Base-by-base conservation (phyloP, 1,140 invertebrate species). In the Drosophila asahinai region DNA sequence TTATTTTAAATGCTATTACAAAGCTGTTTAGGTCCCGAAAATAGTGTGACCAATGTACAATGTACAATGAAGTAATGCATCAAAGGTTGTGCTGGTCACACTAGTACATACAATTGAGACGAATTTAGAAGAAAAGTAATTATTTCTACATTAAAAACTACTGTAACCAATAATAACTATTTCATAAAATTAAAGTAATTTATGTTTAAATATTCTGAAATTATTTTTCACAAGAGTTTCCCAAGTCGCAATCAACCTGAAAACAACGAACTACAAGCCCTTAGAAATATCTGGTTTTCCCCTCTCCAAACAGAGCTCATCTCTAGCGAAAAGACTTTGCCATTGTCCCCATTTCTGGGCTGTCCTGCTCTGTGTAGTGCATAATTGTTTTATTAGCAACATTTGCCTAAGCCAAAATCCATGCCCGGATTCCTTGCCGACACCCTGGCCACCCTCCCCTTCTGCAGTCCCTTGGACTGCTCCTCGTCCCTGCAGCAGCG, bases 361-460 rank as follows among this genome's bases (percentile, higher is more conserved):
- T 81, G 62, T 63, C 62, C 47, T 59, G 62, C 33, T 57, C 59
- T 77, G 36, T 87, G 77, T 74, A 80, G 77, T 83, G 83, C 86
- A 87, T 87, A 87, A 87, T 87, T 87, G 84, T 87, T 87, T 87
- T 87, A 87, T 87, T 87, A 87, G 84, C 84, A 68, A 62, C 82
- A 86, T 86, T 86, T 86, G 78, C 82, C 82, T 78, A 79, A 86
- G 79, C 74, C 75, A 45, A 81, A 87, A 84, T 89, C 84, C 74
- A 72, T 90, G 78, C 62, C 65, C 55, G 60, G 55, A 79, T 58
- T 66, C 67, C 70, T 60, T 40, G 19, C 68, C 80, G 62, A 76
- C 72, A 81, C 73, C 58, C 74, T 51, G 45, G 17, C 38, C 43
- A 22, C 4, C 43, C 22, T 0, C 5, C 33, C 36, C 48, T 12